These are phyloP conservation scores for Enteromius mattozi DNA, from an alignment of 2,797 vertebrate genomes.

Conservation along the genomic window DNA sequence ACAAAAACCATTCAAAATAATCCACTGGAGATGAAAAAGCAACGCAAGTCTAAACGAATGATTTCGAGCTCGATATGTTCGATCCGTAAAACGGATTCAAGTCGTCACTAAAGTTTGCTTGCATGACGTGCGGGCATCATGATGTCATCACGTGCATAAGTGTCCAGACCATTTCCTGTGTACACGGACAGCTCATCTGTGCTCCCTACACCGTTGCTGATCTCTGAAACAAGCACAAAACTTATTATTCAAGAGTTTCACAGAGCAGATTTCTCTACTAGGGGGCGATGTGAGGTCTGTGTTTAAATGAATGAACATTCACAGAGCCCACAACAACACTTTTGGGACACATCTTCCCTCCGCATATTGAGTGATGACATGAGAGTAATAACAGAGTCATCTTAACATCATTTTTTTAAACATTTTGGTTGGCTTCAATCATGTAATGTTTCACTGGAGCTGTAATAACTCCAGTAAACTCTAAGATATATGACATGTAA, in stretches of 20 bases:
- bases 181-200: conserved; percentile 87
- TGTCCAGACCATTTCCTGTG: conserved; percentile 83
- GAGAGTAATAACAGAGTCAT: too few relatives aligned
- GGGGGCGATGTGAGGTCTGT: background rate
- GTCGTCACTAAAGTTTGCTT: conserved; percentile 7
- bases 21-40: background rate
- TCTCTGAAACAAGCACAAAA: conserved; percentile 75
- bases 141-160: conserved; percentile 75
- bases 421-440: background rate
- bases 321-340: background rate
- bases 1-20: background rate
- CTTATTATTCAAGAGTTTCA: background rate
- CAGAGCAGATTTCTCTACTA: background rate
- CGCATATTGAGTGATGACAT: background rate
- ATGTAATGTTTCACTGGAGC: background rate
- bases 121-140: background rate
- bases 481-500: too few relatives aligned
- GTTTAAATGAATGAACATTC: background rate
- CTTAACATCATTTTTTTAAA: background rate
- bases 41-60: background rate
- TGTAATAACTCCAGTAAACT: background rate
- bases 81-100: background rate
- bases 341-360: background rate
- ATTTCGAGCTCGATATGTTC: conserved; percentile 7
- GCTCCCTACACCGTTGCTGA: conserved; percentile 84